Conservation (phyloP, 2,797 vertebrate species). For the Diplodus puntazzo region DNA sequence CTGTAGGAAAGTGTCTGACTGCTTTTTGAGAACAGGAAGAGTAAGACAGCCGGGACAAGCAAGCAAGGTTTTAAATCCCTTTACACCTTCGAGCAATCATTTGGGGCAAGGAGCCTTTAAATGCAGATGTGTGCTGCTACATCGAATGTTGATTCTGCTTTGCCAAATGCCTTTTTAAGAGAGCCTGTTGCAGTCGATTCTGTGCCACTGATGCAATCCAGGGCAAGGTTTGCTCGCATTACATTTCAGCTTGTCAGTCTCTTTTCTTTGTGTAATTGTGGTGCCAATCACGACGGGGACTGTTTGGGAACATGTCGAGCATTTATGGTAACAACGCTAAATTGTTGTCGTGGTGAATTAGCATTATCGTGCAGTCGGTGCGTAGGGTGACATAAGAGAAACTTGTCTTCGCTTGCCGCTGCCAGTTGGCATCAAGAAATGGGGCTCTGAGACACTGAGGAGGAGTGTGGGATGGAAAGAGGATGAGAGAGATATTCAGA, state of each 20-base stretch:
- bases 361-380: slow-evolving; percentile 68
- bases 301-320: slow-evolving; percentile 71
- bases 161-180: slow-evolving; percentile 42
- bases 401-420: slow-evolving; percentile 67
- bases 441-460: slow-evolving; percentile 75
- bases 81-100: slow-evolving; percentile 50
- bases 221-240: slow-evolving; percentile 60
- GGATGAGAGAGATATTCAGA: slow-evolving; percentile 77
- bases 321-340: slow-evolving; percentile 70
- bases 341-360: slow-evolving; percentile 78
- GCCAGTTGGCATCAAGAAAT: slow-evolving; percentile 78
- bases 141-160: slow-evolving; percentile 38
- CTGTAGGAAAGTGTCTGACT: slow-evolving; percentile 34
- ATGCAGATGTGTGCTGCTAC: slow-evolving; percentile 28
- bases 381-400: slow-evolving; percentile 77
- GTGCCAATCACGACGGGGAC: slow-evolving; percentile 51
- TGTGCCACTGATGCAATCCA: slow-evolving; percentile 71
- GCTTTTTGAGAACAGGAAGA: slow-evolving; percentile 33
- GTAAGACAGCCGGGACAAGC: slow-evolving; percentile 42
- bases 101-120: slow-evolving; percentile 54
- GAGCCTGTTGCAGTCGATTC: slow-evolving; percentile 47
- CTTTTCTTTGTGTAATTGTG: slow-evolving; percentile 65
- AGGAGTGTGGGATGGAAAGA: slow-evolving; percentile 78
- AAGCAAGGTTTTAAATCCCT: slow-evolving; percentile 42
- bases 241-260: slow-evolving; percentile 61